A percentile compares a stretch with the other conserved stretches of the same genome.
Conservation (phyloP, 2,113 vertebrate genomes). For the Pterocles orientalis region DNA sequence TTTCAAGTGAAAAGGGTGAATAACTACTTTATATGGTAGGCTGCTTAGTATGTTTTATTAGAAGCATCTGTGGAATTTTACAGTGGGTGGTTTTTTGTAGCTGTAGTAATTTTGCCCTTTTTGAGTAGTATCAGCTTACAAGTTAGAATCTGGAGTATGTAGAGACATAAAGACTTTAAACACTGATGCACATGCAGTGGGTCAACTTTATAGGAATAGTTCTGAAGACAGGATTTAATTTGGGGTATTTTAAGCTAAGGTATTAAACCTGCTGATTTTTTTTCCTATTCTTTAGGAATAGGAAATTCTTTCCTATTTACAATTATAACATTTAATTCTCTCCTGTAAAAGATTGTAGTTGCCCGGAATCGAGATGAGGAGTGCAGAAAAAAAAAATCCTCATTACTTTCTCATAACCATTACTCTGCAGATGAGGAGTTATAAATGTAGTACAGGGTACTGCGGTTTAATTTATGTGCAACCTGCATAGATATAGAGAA, state of each 20-base stretch:
- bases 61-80: conserved; percentile 60
- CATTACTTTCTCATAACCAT: background rate
- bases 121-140: conserved; percentile 56
- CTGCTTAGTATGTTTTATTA: conserved; percentile 38
- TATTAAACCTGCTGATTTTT: conserved; percentile 21
- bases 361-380: background rate
- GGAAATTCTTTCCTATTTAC: too few relatives aligned
- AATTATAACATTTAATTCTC: conserved; percentile 17
- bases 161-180: conserved; percentile 33
- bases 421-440: background rate
- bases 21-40: background rate
- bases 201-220: conserved; percentile 4
- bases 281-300: conserved; percentile 24
- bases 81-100: conserved; percentile 41
- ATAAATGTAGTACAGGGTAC: background rate
- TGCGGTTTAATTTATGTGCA: background rate
- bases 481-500: background rate
- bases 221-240: conserved; percentile 33
- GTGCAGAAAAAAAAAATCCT: background rate
- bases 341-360: background rate
- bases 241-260: conserved; percentile 47
- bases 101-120: conserved; percentile 58
- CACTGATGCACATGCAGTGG: background rate
- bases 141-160: conserved; percentile 34
- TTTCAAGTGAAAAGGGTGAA: background rate